Conservation (phyloP, 2,888 invertebrate species). For the Eupithecia centaureata region DNA sequence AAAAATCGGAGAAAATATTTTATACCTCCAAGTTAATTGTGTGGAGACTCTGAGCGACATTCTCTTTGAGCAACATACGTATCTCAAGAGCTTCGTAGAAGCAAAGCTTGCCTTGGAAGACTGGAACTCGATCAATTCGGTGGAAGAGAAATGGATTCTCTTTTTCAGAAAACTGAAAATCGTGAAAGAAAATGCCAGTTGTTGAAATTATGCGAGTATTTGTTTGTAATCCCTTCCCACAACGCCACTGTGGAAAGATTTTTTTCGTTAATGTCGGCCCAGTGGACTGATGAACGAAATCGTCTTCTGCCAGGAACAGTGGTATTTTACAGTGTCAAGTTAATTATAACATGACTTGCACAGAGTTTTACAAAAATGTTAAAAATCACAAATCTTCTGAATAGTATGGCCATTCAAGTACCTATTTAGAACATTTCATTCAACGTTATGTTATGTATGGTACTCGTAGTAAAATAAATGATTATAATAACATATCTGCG, state of each 20-base stretch:
- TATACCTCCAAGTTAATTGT: constrained; percentile 22
- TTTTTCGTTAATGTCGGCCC: constrained; percentile 36
- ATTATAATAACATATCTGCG: constrained; percentile 9
- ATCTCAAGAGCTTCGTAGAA: constrained; percentile 18
- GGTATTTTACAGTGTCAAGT: constrained; percentile 33
- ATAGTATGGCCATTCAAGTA: constrained; percentile 7
- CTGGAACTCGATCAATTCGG: constrained; percentile 17
- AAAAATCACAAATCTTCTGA: constrained; percentile 5
- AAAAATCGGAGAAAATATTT: constrained; percentile 24
- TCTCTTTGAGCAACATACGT: constrained; percentile 23
- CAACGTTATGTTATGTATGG: constrained; percentile 14
- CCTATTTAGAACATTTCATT: background rate
- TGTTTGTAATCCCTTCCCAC: constrained; percentile 32
- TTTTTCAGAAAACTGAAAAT: constrained; percentile 29
- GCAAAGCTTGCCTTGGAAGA: constrained; percentile 14
- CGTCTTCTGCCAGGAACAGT: constrained; percentile 30
- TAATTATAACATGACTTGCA: constrained; percentile 36
- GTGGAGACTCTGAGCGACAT: constrained; percentile 23
- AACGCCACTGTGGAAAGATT: constrained; percentile 32
- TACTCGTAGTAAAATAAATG: constrained; percentile 14
- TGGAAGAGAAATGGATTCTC: constrained; percentile 25
- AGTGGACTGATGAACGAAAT: constrained; percentile 36
- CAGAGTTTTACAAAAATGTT: constrained; percentile 29
- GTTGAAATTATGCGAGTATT: constrained; percentile 33
- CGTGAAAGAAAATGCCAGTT: constrained; percentile 27